A percentile compares a stretch with the other conserved stretches of the same genome.
These are phyloP conservation scores for Meteorus colon DNA, from an alignment of 2,888 invertebrate species.

Conservation along the genomic window DNA sequence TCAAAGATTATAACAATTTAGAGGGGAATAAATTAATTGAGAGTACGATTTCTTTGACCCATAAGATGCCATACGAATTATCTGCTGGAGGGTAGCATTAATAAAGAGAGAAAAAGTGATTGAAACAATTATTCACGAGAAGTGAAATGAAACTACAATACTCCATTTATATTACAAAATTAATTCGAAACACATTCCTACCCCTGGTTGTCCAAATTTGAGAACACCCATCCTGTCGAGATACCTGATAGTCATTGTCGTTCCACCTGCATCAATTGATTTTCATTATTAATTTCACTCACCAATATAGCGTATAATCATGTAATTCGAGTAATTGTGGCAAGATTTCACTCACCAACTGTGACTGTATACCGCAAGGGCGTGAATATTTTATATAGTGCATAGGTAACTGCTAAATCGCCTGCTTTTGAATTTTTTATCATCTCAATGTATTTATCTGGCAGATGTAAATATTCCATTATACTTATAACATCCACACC, in stretches of 20 bases:
- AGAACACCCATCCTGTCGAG: conserved; percentile 87
- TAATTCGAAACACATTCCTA: conserved; percentile 30
- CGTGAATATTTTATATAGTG: conserved; percentile 94
- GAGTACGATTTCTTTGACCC: conserved; percentile 51
- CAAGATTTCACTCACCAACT: conserved; percentile 77
- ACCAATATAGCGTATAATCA: background rate
- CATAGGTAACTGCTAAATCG: conserved; percentile 90
- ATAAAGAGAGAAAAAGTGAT: conserved; percentile 49
- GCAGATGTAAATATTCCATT: conserved; percentile 84
- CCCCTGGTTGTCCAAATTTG: conserved; percentile 70
- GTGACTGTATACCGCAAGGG: conserved; percentile 95
- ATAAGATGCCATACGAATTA: conserved; percentile 55
- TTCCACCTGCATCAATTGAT: conserved; percentile 79
- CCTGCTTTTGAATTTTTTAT: conserved; percentile 88
- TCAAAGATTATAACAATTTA: background rate
- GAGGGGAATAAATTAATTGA: conserved; percentile 31
- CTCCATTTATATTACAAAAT: background rate
- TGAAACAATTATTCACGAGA: background rate
- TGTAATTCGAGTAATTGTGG: background rate
- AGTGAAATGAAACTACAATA: background rate
- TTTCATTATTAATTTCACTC: conserved; percentile 11
- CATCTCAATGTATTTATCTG: conserved; percentile 85
- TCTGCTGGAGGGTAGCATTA: conserved; percentile 59
- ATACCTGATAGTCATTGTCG: conserved; percentile 88
- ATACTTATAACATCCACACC: conserved; percentile 91